Evolutionary conservation across 2,113 vertebrate genomes (phyloP), one percentile per base, ranked within the genome.

Genomic region (Ophiodon elongatus): DNA sequence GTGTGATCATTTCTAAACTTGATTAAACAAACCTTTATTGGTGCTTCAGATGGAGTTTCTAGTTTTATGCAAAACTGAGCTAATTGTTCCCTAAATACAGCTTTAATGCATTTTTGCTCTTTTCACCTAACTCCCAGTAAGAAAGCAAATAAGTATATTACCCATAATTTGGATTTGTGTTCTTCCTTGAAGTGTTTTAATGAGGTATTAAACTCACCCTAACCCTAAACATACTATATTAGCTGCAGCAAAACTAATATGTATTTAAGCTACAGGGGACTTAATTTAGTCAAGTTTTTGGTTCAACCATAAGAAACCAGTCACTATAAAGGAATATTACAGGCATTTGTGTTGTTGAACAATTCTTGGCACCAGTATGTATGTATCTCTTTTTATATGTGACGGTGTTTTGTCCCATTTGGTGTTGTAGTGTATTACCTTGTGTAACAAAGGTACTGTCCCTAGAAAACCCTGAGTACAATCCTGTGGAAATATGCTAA

Each of bases 401-500:
- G 8, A 25, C 76, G 72, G n/a, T 0, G 10, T 87, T 81, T 81
- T 14, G 21, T 52, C 11, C 21, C 33, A 27, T 69, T 76, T 45
- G 0, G 19, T 69, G 54, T 15, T 59, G n/a, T 9, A 29, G 29
- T 69, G 17, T 73, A 66, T 76, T 75, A 29, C 41, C 31, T 71
- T 37, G 7, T 57, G 14, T 65, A 66, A 9, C 37, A 57, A 70
- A 84, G 43, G 43, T 41, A 29, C 7, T 54, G 66, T 88, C 76
- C 80, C 76, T 39, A 29, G 67, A 84, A 84, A 87, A 79, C 78
- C 80, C 74, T 0, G 35, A 23, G n/a, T n/a, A 62, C 39, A 82
- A 31, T 59, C 73, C 79, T 78, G 33, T 67, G 52, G 70, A 74
- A 85, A 82, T 73, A 91, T 83, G 81, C 78, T 82, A 86, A 91